Percentiles rank a stretch among this genome's conserved stretches.
Evolutionary conservation across 2,113 vertebrate genomes (phyloP).

Genomic region (Rhabdomys dilectus): DNA sequence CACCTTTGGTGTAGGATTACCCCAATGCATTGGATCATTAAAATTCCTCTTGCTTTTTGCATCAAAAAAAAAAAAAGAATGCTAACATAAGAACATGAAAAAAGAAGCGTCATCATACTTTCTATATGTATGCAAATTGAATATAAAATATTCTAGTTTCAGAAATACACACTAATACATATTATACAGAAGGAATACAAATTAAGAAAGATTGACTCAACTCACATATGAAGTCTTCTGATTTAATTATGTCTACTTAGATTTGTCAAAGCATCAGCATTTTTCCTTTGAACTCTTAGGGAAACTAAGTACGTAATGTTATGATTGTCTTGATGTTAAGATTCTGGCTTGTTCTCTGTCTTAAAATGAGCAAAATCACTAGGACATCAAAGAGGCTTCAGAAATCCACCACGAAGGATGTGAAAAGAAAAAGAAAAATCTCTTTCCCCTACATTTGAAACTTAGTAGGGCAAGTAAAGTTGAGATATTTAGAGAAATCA

Average conservation of each 20-base stretch:
- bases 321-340: not conserved
- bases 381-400: not conserved
- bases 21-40: no score
- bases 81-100: not conserved
- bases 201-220: not conserved
- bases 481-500: not conserved
- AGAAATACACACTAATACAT: not conserved
- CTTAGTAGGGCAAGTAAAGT: not conserved
- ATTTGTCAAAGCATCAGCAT: not conserved
- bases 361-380: not conserved
- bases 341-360: not conserved
- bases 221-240: not conserved
- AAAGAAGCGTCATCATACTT: no score
- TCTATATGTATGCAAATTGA: not conserved
- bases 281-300: not conserved
- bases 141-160: not conserved
- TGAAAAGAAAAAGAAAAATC: not conserved
- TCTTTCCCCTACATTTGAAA: not conserved
- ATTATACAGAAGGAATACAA: not conserved
- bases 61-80: no score
- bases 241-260: not conserved
- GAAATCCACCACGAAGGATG: not conserved
- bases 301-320: not conserved
- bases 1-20: no score
- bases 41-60: no score